A percentile compares a stretch with the other conserved stretches of the same genome.
These are phyloP conservation scores for Sphaeridia pumilis DNA, from an alignment of 2,888 invertebrate genomes.

Conservation along the genomic window DNA sequence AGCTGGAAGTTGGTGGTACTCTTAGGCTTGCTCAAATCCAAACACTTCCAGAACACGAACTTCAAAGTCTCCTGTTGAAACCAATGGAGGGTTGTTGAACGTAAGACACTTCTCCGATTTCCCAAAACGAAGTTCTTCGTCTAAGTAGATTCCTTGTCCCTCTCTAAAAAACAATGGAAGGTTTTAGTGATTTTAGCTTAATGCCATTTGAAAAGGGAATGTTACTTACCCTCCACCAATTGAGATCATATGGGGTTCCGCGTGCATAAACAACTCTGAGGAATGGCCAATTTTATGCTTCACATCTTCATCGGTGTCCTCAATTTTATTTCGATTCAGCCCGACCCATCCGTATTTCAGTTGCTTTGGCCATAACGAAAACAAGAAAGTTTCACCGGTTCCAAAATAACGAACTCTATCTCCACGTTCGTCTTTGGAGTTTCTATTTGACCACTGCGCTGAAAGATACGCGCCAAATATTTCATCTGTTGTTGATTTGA, in stretches of 20 bases:
- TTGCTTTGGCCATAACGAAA: constrained; percentile 75
- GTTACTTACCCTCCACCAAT: constrained; percentile 93
- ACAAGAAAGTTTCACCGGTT: constrained; percentile 93
- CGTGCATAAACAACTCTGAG: constrained; percentile 90
- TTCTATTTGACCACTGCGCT: constrained; percentile 80
- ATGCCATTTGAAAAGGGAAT: background rate
- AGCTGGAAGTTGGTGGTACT: too few relatives aligned
- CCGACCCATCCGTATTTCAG: constrained; percentile 94
- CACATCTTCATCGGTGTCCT: constrained; percentile 24
- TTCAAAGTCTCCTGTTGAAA: constrained; percentile 79
- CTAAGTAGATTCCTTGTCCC: constrained; percentile 93
- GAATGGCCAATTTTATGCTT: constrained; percentile 51
- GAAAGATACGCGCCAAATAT: constrained; percentile 97
- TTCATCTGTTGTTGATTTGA: constrained; percentile 91
- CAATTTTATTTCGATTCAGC: constrained; percentile 46
- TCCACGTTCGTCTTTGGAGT: constrained; percentile 76
- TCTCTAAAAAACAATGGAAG: too few relatives aligned
- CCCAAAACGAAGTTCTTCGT: constrained; percentile 86
- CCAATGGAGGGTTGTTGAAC: constrained; percentile 92
- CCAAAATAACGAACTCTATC: constrained; percentile 91
- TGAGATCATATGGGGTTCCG: constrained; percentile 86
- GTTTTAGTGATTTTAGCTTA: constrained; percentile 26
- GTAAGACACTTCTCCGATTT: constrained; percentile 88
- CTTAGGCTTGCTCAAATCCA: constrained; percentile 61
- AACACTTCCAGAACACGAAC: constrained; percentile 90